These are phyloP conservation scores for Formica exsecta DNA, from an alignment of 1,140 invertebrate species.

Conservation along the genomic window DNA sequence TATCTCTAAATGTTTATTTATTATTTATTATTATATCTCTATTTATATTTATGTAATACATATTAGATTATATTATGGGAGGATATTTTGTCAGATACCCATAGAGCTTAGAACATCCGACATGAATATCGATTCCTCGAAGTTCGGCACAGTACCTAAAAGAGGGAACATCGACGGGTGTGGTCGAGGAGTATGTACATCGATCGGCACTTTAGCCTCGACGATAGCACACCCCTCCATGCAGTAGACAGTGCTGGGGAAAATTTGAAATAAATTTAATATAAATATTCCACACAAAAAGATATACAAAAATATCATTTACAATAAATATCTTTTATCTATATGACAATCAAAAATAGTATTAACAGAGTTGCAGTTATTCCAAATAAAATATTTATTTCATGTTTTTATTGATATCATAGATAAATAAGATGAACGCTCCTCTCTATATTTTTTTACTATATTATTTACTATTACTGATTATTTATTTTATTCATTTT, in stretches of 20 bases:
- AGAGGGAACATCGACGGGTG: slow-evolving; percentile 76
- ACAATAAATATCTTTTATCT: too few relatives aligned
- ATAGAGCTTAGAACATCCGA: slow-evolving; percentile 16
- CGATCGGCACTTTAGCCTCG: slow-evolving; percentile 75
- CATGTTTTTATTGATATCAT: too few relatives aligned
- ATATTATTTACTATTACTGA: too few relatives aligned
- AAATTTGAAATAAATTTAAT: too few relatives aligned
- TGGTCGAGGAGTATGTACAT: slow-evolving; percentile 76
- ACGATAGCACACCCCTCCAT: slow-evolving; percentile 66
- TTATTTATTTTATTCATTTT: too few relatives aligned
- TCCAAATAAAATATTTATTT: too few relatives aligned
- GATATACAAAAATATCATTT: too few relatives aligned
- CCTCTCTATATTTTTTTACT: too few relatives aligned
- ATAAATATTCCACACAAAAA: too few relatives aligned
- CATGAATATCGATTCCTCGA: slow-evolving; percentile 73
- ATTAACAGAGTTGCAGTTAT: too few relatives aligned
- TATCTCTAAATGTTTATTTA: neutral
- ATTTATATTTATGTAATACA: neutral
- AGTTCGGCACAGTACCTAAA: slow-evolving; percentile 71
- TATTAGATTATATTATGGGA: neutral
- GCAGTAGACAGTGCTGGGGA: slow-evolving; percentile 5
- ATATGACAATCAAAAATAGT: too few relatives aligned
- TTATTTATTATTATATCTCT: neutral
- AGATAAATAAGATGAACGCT: too few relatives aligned
- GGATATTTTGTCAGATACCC: slow-evolving; percentile 47